Evolutionary conservation across 2,113 vertebrate species (phyloP), one percentile per base, ranked within the genome.

Genomic region (Xiphophorus maculatus): DNA sequence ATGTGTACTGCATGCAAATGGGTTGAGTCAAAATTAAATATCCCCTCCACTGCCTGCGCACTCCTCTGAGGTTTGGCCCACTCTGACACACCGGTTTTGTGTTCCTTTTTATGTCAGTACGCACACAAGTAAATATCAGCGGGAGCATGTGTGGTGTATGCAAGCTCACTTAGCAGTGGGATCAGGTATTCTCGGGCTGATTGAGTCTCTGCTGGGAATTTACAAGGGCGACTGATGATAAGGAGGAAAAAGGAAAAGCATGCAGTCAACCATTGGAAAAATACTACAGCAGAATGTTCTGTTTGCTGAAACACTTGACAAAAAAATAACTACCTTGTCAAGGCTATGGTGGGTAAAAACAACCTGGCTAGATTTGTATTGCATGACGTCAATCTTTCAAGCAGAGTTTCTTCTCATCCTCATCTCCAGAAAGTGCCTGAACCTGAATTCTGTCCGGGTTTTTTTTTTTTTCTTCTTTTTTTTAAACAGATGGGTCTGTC

Each of bases 321-420:
- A 63, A 60, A 71, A 63, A 78, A 69, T 40, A 69, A 65, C 33
- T 48, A 48, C 44, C 66, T 15, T 71, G 71, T 63, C 40, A 63
- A 33, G 70, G 48, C 73, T 78, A 19, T 61, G 48, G 70, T 66
- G 37, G 66, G 62, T 42, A 84, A 80, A 71, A 13, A n/a, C 27
- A 61, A 64, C 82, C 71, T 77, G 79, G 62, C 85, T 80, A 66
- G 84, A 85, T 77, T 60, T 76, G 79, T 80, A 82, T 80, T 25
- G 30, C 54, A 84, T 90, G 87, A 93, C 81, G 85, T 91, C 88
- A 93, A 82, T 84, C 83, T 81, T 79, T 90, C 67, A 81, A 80
- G 67, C 35, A 25, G 66, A 85, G 84, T 77, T 85, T 35, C 32
- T 61, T 35, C 63, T 89, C 62, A 77, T 25, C 65, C 63, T 81